Conservation (phyloP, 2,888 invertebrate species). For the Ophioninae sp. region DNA sequence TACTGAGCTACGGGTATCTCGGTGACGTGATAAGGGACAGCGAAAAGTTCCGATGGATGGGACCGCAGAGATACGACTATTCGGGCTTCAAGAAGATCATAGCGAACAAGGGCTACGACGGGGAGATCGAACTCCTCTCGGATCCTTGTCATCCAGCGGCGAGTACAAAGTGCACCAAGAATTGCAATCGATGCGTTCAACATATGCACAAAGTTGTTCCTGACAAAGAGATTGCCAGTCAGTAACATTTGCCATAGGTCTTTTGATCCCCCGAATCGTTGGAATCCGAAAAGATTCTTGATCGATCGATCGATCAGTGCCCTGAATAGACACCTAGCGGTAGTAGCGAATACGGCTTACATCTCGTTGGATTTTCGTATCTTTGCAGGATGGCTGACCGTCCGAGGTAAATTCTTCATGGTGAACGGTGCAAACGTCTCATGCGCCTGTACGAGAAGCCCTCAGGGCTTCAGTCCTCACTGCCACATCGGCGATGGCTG, state of each 20-base stretch:
- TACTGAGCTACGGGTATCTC: conserved; percentile 92
- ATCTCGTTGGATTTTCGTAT: neutral
- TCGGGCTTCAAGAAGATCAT: conserved; percentile 87
- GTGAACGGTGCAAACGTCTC: conserved; percentile 90
- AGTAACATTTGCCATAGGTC: conserved; percentile 56
- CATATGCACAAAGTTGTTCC: conserved; percentile 72
- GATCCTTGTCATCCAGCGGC: conserved; percentile 80
- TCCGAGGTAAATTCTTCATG: conserved; percentile 89
- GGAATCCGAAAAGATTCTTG: too few species aligned
- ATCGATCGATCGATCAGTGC: too few species aligned
- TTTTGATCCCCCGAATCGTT: neutral
- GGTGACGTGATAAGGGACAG: conserved; percentile 92
- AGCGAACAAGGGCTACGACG: conserved; percentile 85
- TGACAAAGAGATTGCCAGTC: conserved; percentile 76
- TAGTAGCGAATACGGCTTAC: too few species aligned
- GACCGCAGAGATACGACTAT: conserved; percentile 91
- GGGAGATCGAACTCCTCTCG: conserved; percentile 84
- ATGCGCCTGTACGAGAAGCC: conserved; percentile 88
- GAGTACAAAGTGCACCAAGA: conserved; percentile 82
- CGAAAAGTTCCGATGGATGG: conserved; percentile 92
- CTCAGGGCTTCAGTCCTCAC: conserved; percentile 89
- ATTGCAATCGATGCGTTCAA: conserved; percentile 81
- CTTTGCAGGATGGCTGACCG: conserved; percentile 82
- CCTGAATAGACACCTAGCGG: too few species aligned
- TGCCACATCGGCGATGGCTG: conserved; percentile 92